These are phyloP conservation scores for Ivindomyrus marchei DNA, from an alignment of 2,113 vertebrate genomes.

Conservation along the genomic window DNA sequence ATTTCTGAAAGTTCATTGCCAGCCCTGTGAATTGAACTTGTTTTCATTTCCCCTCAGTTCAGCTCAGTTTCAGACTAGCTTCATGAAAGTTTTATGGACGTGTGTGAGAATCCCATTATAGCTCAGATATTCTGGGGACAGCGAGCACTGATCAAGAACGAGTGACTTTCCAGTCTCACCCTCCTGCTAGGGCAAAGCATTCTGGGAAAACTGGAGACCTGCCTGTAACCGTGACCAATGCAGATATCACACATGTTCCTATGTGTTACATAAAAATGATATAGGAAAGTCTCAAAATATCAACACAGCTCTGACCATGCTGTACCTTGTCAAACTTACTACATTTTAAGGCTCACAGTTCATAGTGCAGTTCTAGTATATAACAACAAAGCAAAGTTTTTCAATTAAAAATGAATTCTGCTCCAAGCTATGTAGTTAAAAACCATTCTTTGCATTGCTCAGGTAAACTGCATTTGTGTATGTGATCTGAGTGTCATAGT, in stretches of 20 bases:
- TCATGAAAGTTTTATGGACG: constrained; percentile 25
- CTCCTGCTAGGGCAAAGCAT: background rate
- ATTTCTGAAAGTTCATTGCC: constrained; percentile 1
- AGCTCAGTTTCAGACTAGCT: background rate
- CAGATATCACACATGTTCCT: background rate
- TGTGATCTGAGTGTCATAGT: background rate
- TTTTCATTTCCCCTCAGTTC: constrained; percentile 18
- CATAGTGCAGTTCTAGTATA: background rate
- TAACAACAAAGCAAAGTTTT: background rate
- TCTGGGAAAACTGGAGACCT: constrained; percentile 4
- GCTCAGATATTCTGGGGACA: background rate
- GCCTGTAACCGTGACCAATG: background rate
- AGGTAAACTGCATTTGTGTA: background rate
- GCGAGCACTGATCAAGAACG: background rate
- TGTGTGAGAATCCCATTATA: constrained; percentile 16
- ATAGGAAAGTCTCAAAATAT: background rate
- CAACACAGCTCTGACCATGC: background rate
- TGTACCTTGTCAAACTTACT: background rate
- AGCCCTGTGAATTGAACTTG: background rate
- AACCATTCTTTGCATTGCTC: background rate
- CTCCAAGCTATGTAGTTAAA: background rate
- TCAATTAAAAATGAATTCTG: background rate
- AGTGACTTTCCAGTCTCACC: background rate
- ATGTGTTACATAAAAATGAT: background rate
- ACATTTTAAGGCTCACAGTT: background rate